Evolutionary conservation across 2,797 vertebrate genomes (phyloP), one percentile per base, ranked within the genome.

Genomic region (Neosalanx taihuensis): DNA sequence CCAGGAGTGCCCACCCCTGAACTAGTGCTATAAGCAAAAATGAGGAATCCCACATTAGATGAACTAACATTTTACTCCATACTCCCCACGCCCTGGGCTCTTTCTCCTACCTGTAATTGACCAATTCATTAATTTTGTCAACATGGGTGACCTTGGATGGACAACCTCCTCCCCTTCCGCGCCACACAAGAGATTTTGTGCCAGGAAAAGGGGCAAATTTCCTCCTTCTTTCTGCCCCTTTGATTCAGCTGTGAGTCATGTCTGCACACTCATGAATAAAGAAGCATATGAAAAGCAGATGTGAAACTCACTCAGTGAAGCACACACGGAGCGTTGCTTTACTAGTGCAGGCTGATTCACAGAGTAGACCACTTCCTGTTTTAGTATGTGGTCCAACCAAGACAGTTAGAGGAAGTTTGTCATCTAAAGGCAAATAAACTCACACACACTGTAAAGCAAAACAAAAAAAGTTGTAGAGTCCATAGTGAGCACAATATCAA

Each of bases 211-310:
- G 18, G 62, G 6, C 61, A 35, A 2, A 37, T 15, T 31, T 7
- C 6, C 7, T 10, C 7, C 18, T 41, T 26, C 35, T 23, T 37
- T 64, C 6, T 37, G 9, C 62, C 33, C 33, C 30, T 64, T 64
- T 64, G 62, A 41, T 41, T 64, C 35, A 64, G 62, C 33, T 64
- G 35, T 65, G 64, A 65, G 35, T 49, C 35, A 65, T 23, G 37
- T 65, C 20, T 26, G 64, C 35, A 20, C 5, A 37, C 33, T 64
- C 63, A 46, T 64, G 63, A 64, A 64, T 64, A 37, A 37, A 64
- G 63, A 64, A 41, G 33, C 5, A 18, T 64, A 23, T 46, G 20
- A 41, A 26, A 17, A 46, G 37, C 64, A 65, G 64, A 65, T 65
- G 64, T 46, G 35, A 64, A 65, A 49, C 64, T 20, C 41, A 26